Evolutionary conservation across 1,140 invertebrate species (phyloP), one percentile per base, ranked within the genome.

Genomic region (Daktulosphaira vitifoliae): DNA sequence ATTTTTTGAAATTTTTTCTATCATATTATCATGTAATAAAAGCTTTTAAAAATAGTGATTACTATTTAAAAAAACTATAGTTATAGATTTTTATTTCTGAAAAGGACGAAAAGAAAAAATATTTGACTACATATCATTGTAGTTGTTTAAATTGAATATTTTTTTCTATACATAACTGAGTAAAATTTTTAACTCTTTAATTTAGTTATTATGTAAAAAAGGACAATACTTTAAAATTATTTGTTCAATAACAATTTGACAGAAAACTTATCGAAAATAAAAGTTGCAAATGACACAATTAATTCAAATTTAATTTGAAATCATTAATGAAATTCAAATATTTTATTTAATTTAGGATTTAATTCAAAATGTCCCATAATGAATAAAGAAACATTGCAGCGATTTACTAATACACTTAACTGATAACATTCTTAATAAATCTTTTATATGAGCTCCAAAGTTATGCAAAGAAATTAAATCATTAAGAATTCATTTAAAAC

Each of bases 221-320:
- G 26, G 23, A 25, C 23, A 49, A 49, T 49, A 4, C 20, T 49
- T 49, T 15, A 49, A 49, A 49, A 25, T 49, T 26, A 49, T 49
- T 26, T 49, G 48, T 49, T 3, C 48, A 15, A 49, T 13, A 49
- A 25, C 26, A 25, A 25, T 49, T 15, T 49, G 22, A 15, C n/a
- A 49, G 15, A 49, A 49, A 25, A 49, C 26, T 49, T 49, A 49
- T 49, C 22, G 26, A 25, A 49, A 49, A 49, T 49, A 25, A 49
- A 49, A n/a, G 15, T 49, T 15, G 22, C 26, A 23, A 49, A 23
- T 49, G 26, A 49, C 23, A 25, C n/a, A 16, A 16, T 42, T 8
- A 3, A 42, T 4, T 42, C 15, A 42, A 42, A 42, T 2, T 42
- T 15, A 42, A 15, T 6, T 11, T 42, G 39, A 42, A 42, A 15